Evolutionary conservation across 2,888 invertebrate species (phyloP).

Genomic region (Hololepta plana): DNA sequence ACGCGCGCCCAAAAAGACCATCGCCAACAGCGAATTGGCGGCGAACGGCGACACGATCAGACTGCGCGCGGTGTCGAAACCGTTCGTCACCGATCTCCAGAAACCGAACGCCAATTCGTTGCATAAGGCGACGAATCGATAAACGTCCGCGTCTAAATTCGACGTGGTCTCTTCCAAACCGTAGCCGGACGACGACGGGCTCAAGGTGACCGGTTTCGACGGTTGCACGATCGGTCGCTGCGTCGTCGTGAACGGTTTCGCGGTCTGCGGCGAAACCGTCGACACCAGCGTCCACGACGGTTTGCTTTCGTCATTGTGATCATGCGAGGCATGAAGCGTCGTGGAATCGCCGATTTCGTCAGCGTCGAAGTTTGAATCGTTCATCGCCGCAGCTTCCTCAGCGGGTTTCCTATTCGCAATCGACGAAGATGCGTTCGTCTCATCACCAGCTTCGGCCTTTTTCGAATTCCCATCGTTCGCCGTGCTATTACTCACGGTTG

Average conservation of each 20-base stretch:
- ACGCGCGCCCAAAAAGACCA: constrained; percentile 76
- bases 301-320: constrained; percentile 2
- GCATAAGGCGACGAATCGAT: constrained; percentile 61
- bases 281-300: constrained; percentile 36
- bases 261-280: constrained; percentile 31
- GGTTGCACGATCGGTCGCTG: constrained; percentile 2
- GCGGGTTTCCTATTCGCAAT: too few species aligned
- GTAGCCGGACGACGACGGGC: constrained; percentile 38
- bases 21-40: constrained; percentile 68
- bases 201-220: constrained; percentile 28
- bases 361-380: too few species aligned
- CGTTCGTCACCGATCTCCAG: constrained; percentile 54
- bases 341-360: too few species aligned
- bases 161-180: constrained; percentile 63
- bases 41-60: constrained; percentile 72
- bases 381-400: constrained; percentile 21
- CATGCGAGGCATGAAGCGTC: too few species aligned
- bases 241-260: constrained; percentile 2
- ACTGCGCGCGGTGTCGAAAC: constrained; percentile 57
- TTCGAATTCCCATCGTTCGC: constrained; percentile 2
- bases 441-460: constrained; percentile 5
- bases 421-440: constrained; percentile 2
- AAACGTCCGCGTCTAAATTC: constrained; percentile 52
- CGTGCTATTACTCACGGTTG: too few species aligned
- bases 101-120: constrained; percentile 74